Evolutionary conservation across 2,113 vertebrate genomes (phyloP).

Genomic region (Ammodytes marinus): DNA sequence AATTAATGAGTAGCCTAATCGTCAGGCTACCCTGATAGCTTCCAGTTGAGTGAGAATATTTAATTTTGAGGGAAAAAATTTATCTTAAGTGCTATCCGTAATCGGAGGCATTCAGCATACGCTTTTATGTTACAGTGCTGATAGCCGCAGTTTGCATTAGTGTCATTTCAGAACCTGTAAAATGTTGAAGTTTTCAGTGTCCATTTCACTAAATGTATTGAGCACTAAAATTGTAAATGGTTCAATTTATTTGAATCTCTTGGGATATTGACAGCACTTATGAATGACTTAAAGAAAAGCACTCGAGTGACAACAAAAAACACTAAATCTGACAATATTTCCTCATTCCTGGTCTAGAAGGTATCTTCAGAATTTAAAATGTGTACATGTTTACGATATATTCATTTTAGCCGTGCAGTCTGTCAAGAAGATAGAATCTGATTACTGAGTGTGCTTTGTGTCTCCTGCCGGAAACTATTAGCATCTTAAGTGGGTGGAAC

Average conservation of each 20-base stretch:
- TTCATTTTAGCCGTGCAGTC: not conserved
- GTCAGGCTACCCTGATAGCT: not conserved
- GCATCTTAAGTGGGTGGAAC: constrained; percentile 75
- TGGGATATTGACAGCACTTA: constrained; percentile 29
- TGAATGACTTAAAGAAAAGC: constrained; percentile 26
- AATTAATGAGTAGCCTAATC: not conserved
- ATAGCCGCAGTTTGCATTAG: constrained; percentile 65
- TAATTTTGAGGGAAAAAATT: constrained; percentile 31
- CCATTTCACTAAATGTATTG: constrained; percentile 62
- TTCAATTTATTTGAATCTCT: constrained; percentile 34
- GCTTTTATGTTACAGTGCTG: constrained; percentile 50
- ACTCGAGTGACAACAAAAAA: constrained; percentile 3
- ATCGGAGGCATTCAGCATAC: constrained; percentile 66
- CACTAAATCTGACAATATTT: not conserved
- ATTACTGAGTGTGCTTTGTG: constrained; percentile 61
- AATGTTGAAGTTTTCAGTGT: constrained; percentile 50
- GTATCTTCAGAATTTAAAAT: not conserved
- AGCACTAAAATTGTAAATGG: constrained; percentile 68
- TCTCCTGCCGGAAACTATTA: constrained; percentile 73
- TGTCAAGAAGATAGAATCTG: constrained; percentile 42
- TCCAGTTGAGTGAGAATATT: not conserved
- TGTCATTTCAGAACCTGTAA: constrained; percentile 58
- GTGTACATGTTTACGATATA: not conserved
- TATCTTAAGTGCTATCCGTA: constrained; percentile 56
- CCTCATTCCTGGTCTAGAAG: not conserved